A percentile compares a stretch with the other conserved stretches of the same genome.
Conservation (phyloP, 2,888 invertebrate species). For the Sphaerophoria taeniata region DNA sequence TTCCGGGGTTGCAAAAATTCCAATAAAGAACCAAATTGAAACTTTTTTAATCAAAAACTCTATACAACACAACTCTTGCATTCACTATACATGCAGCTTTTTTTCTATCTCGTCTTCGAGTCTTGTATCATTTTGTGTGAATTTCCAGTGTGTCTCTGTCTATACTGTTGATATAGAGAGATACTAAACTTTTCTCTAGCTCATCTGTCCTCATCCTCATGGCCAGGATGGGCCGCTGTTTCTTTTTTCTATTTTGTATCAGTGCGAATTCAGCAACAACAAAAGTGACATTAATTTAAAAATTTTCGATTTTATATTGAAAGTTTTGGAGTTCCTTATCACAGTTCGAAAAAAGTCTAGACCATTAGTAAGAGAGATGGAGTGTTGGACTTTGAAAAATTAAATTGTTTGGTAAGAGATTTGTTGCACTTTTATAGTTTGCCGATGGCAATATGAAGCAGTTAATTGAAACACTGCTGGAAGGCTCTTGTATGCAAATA, state of each 20-base stretch:
- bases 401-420: too few species aligned
- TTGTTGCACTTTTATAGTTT: too few species aligned
- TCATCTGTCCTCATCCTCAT: slow-evolving; percentile 30
- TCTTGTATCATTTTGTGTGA: slow-evolving; percentile 24
- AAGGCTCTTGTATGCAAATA: too few species aligned
- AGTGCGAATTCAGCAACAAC: slow-evolving; percentile 36
- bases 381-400: neutral
- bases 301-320: slow-evolving; percentile 67
- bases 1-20: slow-evolving; percentile 52
- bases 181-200: slow-evolving; percentile 39
- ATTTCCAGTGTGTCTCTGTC: neutral
- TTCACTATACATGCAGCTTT: neutral
- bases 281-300: slow-evolving; percentile 46
- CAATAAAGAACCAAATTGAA: slow-evolving; percentile 73
- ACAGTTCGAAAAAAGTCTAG: slow-evolving; percentile 60
- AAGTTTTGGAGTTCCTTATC: slow-evolving; percentile 28
- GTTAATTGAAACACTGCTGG: too few species aligned
- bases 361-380: slow-evolving; percentile 1
- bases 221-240: slow-evolving; percentile 31
- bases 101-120: slow-evolving; percentile 13
- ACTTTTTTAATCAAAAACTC: slow-evolving; percentile 75
- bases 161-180: neutral
- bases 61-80: slow-evolving; percentile 1
- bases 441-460: too few species aligned
- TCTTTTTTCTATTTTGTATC: slow-evolving; percentile 1